A percentile compares a stretch with the other conserved stretches of the same genome.
These are phyloP conservation scores for Tanypteryx hageni DNA, from an alignment of 2,888 invertebrate genomes.

Conservation along the genomic window DNA sequence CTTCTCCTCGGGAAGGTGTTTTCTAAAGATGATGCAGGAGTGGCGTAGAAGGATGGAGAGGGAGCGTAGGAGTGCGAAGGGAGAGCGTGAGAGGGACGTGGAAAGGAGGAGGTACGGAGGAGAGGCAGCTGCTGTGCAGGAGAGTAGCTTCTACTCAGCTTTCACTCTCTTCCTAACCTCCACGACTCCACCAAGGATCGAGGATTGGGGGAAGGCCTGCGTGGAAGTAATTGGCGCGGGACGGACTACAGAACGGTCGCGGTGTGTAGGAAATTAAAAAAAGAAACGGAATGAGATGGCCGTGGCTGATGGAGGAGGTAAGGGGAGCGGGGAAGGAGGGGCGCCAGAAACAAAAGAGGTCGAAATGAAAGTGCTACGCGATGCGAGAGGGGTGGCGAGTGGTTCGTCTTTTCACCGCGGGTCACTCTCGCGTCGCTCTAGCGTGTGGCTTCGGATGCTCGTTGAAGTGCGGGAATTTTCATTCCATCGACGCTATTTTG, in stretches of 20 bases:
- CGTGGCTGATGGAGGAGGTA: background rate
- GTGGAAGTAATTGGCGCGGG: constrained; percentile 59
- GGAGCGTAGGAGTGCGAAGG: background rate
- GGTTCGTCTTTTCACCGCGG: background rate
- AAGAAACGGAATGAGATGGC: background rate
- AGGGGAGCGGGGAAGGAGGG: too few relatives aligned
- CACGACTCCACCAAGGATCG: background rate
- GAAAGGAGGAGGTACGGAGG: background rate
- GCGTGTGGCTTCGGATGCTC: background rate
- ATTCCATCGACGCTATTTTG: background rate
- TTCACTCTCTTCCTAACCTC: constrained; percentile 27
- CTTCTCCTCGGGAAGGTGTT: background rate
- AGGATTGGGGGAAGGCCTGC: background rate
- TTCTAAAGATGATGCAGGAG: constrained; percentile 39
- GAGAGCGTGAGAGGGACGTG: background rate
- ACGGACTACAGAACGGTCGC: constrained; percentile 27
- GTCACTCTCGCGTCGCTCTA: background rate
- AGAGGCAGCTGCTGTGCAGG: background rate
- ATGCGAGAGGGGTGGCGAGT: background rate
- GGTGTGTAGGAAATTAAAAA: constrained; percentile 18
- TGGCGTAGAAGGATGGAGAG: background rate
- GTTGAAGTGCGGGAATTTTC: background rate
- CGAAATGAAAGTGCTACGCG: background rate
- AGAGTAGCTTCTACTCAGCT: constrained; percentile 1
- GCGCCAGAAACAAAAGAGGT: background rate